phyloP scores from a whole-genome alignment of 2,888 invertebrate species.

The Dryobota labecula region DNA sequence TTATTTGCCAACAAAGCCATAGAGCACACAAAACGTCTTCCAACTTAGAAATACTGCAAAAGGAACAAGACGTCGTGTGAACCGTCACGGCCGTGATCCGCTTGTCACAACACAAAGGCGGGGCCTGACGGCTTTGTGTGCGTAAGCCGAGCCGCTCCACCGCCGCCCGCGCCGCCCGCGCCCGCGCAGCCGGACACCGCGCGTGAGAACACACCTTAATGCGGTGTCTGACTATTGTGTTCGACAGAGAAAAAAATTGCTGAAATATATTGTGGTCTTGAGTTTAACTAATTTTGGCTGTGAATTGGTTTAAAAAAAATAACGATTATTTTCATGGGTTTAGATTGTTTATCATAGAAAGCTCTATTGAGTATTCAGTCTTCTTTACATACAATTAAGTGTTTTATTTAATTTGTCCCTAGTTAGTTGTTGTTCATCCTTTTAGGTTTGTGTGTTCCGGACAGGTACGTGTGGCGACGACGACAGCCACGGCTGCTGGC shows the following conservation, averaged over 20 bases:
- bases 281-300: conserved; percentile 5
- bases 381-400: background rate
- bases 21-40: conserved; percentile 56
- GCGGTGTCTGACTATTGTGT: conserved; percentile 28
- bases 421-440: no score
- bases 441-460: no score
- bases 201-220: conserved; percentile 52
- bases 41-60: conserved; percentile 45
- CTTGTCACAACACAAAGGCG: conserved; percentile 67
- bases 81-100: conserved; percentile 48
- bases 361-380: background rate
- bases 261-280: conserved; percentile 32
- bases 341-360: background rate
- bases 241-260: background rate
- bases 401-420: no score
- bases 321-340: background rate
- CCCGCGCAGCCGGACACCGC: conserved; percentile 37
- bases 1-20: conserved; percentile 60
- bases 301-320: conserved; percentile 19
- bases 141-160: conserved; percentile 54
- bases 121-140: conserved; percentile 56
- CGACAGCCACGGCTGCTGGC: no score
- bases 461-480: no score
- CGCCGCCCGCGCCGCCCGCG: conserved; percentile 32
- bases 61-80: conserved; percentile 57